Evolutionary conservation across 2,797 vertebrate species (phyloP).

Genomic region (Molossus alvarezi): DNA sequence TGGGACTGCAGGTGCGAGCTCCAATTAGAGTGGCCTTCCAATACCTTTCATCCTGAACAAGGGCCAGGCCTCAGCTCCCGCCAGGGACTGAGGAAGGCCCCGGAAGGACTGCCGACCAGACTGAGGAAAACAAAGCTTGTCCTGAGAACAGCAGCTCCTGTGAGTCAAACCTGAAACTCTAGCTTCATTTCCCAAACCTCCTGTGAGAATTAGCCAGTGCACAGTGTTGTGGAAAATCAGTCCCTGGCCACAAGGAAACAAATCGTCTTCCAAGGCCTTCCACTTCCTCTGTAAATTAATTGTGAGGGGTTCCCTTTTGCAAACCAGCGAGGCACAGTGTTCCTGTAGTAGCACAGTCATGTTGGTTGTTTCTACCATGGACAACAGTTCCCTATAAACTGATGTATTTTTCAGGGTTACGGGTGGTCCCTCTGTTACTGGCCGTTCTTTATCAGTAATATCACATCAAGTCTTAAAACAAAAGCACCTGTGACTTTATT

Average conservation of each 20-base stretch:
- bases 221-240: slow-evolving; percentile 50
- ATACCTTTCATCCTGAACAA: slow-evolving; percentile 39
- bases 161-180: slow-evolving; percentile 59
- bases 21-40: slow-evolving; percentile 70
- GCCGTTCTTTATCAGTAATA: not conserved
- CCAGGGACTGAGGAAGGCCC: not conserved
- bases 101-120: slow-evolving; percentile 67
- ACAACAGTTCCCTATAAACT: not conserved
- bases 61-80: not conserved
- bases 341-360: not conserved
- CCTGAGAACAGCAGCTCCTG: not conserved
- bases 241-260: not conserved
- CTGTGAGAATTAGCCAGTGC: slow-evolving; percentile 40
- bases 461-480: slow-evolving; percentile 25
- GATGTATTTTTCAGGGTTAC: not conserved
- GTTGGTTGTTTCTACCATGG: not conserved
- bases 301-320: not conserved
- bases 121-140: slow-evolving; percentile 56
- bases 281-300: not conserved
- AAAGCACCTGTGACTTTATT: not conserved
- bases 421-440: not conserved
- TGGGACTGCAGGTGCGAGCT: slow-evolving; percentile 77
- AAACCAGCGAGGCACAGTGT: not conserved
- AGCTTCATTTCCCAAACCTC: slow-evolving; percentile 66
- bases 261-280: not conserved